phyloP scores from a whole-genome alignment of 2,888 invertebrate species.

The Chirona hameri region DNA sequence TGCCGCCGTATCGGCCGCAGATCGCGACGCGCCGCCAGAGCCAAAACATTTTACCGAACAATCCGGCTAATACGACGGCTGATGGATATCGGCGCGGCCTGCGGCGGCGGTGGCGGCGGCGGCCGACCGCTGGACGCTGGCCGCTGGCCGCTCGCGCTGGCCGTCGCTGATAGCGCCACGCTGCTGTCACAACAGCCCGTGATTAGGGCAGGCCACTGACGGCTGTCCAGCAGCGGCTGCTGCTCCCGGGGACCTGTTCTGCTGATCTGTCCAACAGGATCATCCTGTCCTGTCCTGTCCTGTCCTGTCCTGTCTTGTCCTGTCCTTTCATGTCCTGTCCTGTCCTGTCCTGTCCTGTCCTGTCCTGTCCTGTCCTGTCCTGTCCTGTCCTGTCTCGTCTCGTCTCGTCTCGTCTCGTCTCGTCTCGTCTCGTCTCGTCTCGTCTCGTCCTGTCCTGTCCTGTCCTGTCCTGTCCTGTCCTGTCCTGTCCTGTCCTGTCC shows the following conservation, averaged over 20 bases:
- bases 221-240: neutral
- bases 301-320: no score
- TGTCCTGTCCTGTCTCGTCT: neutral
- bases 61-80: slow-evolving; percentile 11
- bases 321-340: no score
- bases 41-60: slow-evolving; percentile 27
- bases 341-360: neutral
- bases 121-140: neutral
- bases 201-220: no score
- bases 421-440: no score
- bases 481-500: no score
- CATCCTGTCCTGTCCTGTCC: no score
- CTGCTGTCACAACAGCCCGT: no score
- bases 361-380: neutral
- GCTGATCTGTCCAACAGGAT: no score
- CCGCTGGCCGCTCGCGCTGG: neutral
- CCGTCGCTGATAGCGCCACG: neutral
- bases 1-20: neutral
- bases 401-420: no score
- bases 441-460: no score
- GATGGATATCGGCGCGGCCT: neutral
- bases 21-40: neutral
- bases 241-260: no score
- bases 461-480: no score
- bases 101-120: neutral